These are phyloP conservation scores for Palythoa caribaeorum DNA, from an alignment of 92 coral and sea anemone genomes.

Conservation along the genomic window DNA sequence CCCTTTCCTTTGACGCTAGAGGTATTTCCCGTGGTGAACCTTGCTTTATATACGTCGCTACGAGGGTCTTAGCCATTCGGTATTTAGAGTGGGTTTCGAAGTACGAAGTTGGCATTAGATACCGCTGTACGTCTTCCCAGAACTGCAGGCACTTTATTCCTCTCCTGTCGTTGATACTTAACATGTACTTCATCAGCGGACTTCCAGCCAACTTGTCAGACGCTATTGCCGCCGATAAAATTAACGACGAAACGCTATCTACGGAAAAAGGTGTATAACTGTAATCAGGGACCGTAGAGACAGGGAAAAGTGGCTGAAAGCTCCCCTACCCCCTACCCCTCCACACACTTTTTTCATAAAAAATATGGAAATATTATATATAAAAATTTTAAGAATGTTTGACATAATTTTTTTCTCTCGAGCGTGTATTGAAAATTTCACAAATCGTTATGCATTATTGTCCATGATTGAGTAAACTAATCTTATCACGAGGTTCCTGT, in stretches of 20 bases:
- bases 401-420: too few species aligned
- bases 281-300: too few species aligned
- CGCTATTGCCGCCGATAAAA: conserved; percentile 34
- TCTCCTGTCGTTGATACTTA: conserved; percentile 53
- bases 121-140: conserved; percentile 94
- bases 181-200: conserved; percentile 74
- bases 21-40: conserved; percentile 74
- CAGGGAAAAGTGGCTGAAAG: too few species aligned
- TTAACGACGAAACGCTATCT: conserved; percentile 2
- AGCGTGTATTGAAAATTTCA: too few species aligned
- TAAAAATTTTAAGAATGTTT: too few species aligned
- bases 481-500: too few species aligned
- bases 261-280: neutral
- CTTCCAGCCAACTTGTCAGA: conserved; percentile 92
- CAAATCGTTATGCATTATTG: too few species aligned
- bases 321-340: too few species aligned
- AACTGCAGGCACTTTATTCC: conserved; percentile 82
- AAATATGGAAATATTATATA: too few species aligned
- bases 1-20: conserved; percentile 58
- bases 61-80: conserved; percentile 77
- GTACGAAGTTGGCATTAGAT: conserved; percentile 66
- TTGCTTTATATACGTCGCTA: conserved; percentile 81
- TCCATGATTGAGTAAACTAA: too few species aligned
- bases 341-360: too few species aligned
- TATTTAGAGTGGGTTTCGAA: conserved; percentile 74